phyloP scores from a whole-genome alignment of 2,888 invertebrate species.

The Zonitis immaculata region DNA sequence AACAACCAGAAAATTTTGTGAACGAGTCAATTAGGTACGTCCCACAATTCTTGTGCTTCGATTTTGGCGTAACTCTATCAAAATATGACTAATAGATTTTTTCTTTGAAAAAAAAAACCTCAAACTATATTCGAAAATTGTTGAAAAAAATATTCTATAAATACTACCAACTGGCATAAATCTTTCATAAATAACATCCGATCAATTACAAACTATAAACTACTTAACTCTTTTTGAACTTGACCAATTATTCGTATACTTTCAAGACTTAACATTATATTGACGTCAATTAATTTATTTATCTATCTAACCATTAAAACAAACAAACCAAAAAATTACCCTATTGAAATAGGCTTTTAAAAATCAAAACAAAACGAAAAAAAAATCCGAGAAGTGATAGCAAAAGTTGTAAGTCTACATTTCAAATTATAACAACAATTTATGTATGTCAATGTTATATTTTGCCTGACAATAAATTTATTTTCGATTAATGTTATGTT shows the following conservation, averaged over 20 bases:
- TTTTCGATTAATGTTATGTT: too few relatives aligned
- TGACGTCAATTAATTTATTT: not conserved
- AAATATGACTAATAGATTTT: too few relatives aligned
- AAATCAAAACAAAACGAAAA: too few relatives aligned
- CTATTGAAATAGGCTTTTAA: not conserved
- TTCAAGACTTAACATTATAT: not conserved
- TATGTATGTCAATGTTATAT: not conserved
- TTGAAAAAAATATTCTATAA: not conserved
- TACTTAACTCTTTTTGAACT: not conserved
- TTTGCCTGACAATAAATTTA: too few relatives aligned
- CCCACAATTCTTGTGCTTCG: too few relatives aligned
- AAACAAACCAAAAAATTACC: not conserved
- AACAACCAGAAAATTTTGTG: too few relatives aligned
- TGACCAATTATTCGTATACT: not conserved
- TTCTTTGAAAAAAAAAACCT: too few relatives aligned
- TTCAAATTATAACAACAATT: too few relatives aligned
- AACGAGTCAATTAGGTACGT: too few relatives aligned
- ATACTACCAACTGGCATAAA: not conserved
- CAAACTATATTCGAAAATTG: not conserved
- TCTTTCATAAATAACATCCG: not conserved
- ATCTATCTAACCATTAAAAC: not conserved
- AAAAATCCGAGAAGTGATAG: too few relatives aligned
- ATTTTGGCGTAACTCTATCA: too few relatives aligned
- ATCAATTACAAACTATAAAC: not conserved
- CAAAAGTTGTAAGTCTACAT: not conserved